phyloP scores from a whole-genome alignment of 1,140 invertebrate genomes.

The Drosophila mauritiana region DNA sequence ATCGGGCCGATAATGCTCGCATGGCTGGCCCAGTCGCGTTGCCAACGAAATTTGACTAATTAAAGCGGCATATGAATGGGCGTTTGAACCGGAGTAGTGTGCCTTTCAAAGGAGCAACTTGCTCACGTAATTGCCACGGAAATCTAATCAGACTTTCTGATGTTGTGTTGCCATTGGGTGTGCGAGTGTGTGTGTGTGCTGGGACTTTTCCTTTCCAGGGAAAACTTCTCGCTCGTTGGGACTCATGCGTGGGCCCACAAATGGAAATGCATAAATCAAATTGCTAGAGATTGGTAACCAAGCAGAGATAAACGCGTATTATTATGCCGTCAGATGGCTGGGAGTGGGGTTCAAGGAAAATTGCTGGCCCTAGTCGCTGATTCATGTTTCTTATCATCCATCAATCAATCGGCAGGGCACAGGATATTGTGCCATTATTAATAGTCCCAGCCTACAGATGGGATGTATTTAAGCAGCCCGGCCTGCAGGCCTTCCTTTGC shows the following conservation, averaged over 20 bases:
- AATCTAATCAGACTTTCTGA: slow-evolving; percentile 72
- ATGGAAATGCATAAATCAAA: slow-evolving; percentile 80
- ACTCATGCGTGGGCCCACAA: slow-evolving; percentile 48
- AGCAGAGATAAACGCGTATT: slow-evolving; percentile 79
- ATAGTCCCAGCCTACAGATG: slow-evolving; percentile 43
- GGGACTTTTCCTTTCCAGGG: neutral
- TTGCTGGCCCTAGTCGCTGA: slow-evolving; percentile 31
- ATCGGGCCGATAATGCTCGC: slow-evolving; percentile 42
- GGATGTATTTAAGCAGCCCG: slow-evolving; percentile 45
- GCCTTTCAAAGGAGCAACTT: slow-evolving; percentile 60
- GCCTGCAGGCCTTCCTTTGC: neutral
- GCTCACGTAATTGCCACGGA: slow-evolving; percentile 68
- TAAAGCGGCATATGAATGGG: slow-evolving; percentile 42
- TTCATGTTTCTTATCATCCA: slow-evolving; percentile 70
- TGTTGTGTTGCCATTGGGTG: slow-evolving; percentile 56
- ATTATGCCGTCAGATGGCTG: slow-evolving; percentile 65
- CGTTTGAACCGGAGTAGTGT: slow-evolving; percentile 18
- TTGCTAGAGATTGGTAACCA: slow-evolving; percentile 74
- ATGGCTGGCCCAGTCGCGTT: slow-evolving; percentile 40
- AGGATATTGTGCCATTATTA: slow-evolving; percentile 60
- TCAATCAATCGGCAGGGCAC: slow-evolving; percentile 69
- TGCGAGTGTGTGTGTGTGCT: neutral
- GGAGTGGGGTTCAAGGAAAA: neutral
- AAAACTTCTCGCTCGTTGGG: slow-evolving; percentile 38
- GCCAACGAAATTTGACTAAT: slow-evolving; percentile 54